A percentile compares a stretch with the other conserved stretches of the same genome.
Evolutionary conservation across 2,888 invertebrate species (phyloP).

Genomic region (Drosophila buzzatii): DNA sequence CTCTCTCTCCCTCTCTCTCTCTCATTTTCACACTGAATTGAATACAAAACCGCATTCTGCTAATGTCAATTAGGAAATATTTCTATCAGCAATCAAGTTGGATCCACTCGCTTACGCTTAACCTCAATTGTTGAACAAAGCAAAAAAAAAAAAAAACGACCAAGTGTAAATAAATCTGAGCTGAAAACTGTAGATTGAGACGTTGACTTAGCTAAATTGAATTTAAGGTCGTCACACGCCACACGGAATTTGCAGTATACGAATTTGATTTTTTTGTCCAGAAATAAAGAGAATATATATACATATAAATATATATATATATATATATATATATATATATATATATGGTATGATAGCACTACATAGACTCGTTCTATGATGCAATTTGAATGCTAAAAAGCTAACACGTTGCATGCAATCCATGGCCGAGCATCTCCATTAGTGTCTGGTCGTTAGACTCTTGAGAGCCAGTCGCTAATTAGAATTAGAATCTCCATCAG

Average conservation of each 20-base stretch:
- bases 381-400: conserved; percentile 71
- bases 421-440: conserved; percentile 59
- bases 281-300: background rate
- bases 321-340: background rate
- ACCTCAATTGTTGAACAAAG: conserved; percentile 75
- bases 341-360: background rate
- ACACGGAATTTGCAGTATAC: conserved; percentile 73
- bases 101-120: conserved; percentile 34
- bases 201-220: conserved; percentile 74
- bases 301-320: background rate
- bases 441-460: conserved; percentile 55
- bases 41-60: conserved; percentile 9
- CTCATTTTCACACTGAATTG: background rate
- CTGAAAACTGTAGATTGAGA: conserved; percentile 38
- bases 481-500: conserved; percentile 41
- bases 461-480: conserved; percentile 59
- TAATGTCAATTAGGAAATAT: conserved; percentile 36
- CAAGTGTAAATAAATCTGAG: conserved; percentile 67
- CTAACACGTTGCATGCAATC: conserved; percentile 53
- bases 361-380: conserved; percentile 37
- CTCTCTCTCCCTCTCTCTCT: background rate
- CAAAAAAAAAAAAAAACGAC: conserved; percentile 15
- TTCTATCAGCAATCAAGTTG: conserved; percentile 29
- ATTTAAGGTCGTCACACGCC: conserved; percentile 72
- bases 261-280: background rate